These are phyloP conservation scores for Acanthis flammea DNA, from an alignment of 2,797 vertebrate genomes.

Conservation along the genomic window DNA sequence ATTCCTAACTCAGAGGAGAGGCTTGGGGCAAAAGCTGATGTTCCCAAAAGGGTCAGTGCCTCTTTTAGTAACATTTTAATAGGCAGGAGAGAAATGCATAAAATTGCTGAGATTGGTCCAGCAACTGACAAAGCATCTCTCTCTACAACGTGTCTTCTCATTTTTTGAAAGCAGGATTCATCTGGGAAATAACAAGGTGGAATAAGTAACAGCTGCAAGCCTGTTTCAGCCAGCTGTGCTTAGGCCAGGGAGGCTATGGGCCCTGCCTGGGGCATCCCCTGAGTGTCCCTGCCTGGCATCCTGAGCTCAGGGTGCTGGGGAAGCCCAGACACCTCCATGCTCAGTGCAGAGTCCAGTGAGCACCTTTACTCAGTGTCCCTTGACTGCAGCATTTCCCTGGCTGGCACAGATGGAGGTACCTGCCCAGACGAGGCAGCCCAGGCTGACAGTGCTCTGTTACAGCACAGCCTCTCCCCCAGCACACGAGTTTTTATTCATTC, in stretches of 20 bases:
- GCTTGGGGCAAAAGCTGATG: not conserved
- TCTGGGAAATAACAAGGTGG: not conserved
- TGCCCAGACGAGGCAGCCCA: not conserved
- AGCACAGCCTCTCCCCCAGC: not conserved
- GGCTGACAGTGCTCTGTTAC: not conserved
- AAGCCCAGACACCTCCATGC: not conserved
- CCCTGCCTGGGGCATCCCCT: accelerated
- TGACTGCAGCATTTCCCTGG: accelerated
- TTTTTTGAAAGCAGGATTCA: not conserved
- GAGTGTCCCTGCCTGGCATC: not conserved
- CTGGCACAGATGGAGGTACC: not conserved
- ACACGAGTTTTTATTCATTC: not conserved
- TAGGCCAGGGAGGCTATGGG: not conserved
- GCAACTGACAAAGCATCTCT: not conserved
- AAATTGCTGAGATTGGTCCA: not conserved
- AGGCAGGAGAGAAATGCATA: not conserved
- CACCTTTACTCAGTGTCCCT: not conserved
- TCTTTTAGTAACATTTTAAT: not conserved
- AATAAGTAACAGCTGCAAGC: not conserved
- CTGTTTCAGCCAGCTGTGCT: not conserved
- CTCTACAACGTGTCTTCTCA: not conserved
- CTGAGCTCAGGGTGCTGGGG: not conserved
- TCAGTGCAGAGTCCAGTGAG: not conserved
- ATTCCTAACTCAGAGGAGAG: not conserved
- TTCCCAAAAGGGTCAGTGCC: not conserved